A percentile compares a stretch with the other conserved stretches of the same genome.
Conservation (phyloP, 2,113 vertebrate species). For the Eptatretus burgeri region DNA sequence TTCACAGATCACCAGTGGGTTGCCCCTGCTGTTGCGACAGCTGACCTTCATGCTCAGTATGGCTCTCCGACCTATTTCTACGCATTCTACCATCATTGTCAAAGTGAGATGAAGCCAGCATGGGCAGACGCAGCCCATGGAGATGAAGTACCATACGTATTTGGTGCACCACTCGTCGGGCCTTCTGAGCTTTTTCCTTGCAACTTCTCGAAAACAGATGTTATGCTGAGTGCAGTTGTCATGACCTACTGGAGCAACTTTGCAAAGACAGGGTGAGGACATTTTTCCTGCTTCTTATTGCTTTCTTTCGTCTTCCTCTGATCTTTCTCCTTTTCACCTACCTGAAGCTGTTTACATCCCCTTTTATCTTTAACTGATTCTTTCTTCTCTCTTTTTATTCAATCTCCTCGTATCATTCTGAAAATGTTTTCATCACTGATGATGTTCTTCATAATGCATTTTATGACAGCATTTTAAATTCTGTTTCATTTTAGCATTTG, state of each 20-base stretch:
- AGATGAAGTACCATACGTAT: slow-evolving; percentile 89
- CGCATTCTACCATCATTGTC: slow-evolving; percentile 97
- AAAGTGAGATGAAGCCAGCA: slow-evolving; percentile 93
- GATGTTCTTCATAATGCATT: too few relatives aligned
- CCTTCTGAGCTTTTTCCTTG: slow-evolving; percentile 89
- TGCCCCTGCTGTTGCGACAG: slow-evolving; percentile 76
- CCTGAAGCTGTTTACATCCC: too few relatives aligned
- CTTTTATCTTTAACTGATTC: too few relatives aligned
- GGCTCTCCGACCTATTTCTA: slow-evolving; percentile 96
- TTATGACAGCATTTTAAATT: too few relatives aligned
- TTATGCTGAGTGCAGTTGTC: slow-evolving; percentile 92
- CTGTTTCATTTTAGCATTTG: too few relatives aligned
- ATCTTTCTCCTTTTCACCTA: too few relatives aligned
- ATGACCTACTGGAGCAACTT: slow-evolving; percentile 99
- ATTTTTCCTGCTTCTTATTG: neutral
- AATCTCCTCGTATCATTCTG: too few relatives aligned
- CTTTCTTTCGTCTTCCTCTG: too few relatives aligned
- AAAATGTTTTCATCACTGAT: too few relatives aligned
- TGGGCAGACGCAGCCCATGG: slow-evolving; percentile 93
- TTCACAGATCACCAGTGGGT: slow-evolving; percentile 99
- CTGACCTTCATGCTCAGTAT: slow-evolving; percentile 75
- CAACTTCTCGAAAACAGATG: slow-evolving; percentile 94
- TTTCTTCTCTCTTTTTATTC: too few relatives aligned
- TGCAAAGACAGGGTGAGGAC: slow-evolving; percentile 84
- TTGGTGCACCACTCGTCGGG: slow-evolving; percentile 88